Conservation (phyloP, 1,140 invertebrate genomes). For the Vanessa atalanta region DNA sequence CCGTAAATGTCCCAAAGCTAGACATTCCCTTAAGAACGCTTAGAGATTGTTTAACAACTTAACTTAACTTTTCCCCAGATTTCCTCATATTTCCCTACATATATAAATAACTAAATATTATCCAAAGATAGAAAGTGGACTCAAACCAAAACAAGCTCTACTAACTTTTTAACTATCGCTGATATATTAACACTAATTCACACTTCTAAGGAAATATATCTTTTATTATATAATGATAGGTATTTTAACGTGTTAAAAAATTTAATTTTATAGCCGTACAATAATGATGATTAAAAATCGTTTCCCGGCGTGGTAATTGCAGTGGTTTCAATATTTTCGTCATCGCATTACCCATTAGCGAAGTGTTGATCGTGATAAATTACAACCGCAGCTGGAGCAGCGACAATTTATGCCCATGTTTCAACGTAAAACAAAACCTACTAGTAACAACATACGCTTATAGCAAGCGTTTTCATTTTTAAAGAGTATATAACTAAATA, state of each 20-base stretch:
- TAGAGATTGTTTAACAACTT: too few relatives aligned
- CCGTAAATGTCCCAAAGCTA: too few relatives aligned
- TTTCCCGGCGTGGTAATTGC: conserved; percentile 31
- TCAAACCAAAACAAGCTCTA: too few relatives aligned
- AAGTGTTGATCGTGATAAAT: conserved; percentile 68
- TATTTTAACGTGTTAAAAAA: conserved; percentile 1
- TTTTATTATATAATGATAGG: not conserved
- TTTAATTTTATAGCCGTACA: not conserved
- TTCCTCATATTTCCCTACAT: too few relatives aligned
- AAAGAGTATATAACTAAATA: too few relatives aligned
- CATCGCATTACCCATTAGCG: conserved; percentile 59
- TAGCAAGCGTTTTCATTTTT: too few relatives aligned
- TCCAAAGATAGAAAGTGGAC: too few relatives aligned
- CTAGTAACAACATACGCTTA: not conserved
- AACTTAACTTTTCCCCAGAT: too few relatives aligned
- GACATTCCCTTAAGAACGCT: too few relatives aligned
- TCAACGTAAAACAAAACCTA: not conserved
- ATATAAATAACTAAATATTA: too few relatives aligned
- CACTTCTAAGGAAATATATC: not conserved
- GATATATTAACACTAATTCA: too few relatives aligned
- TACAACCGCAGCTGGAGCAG: conserved; percentile 49
- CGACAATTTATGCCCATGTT: not conserved
- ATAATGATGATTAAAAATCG: conserved; percentile 30
- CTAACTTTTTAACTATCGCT: too few relatives aligned
- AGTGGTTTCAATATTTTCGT: conserved; percentile 44